phyloP scores from a whole-genome alignment of 2,888 invertebrate species.

The Zeuzera pyrina region DNA sequence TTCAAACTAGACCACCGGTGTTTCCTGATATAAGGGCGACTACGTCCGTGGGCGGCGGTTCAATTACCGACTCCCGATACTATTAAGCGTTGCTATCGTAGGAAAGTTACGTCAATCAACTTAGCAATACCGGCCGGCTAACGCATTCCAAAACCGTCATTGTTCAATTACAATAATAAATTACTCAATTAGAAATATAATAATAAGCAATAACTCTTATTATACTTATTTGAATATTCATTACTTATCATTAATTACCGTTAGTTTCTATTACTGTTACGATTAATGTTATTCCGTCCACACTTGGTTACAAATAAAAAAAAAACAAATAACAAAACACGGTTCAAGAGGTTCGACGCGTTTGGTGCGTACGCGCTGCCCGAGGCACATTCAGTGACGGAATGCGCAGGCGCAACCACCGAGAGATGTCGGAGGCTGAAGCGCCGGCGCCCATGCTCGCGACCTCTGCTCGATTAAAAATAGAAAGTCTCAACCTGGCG shows the following conservation, averaged over 20 bases:
- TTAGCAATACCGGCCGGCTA: slow-evolving; percentile 38
- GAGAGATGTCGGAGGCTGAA: slow-evolving; percentile 45
- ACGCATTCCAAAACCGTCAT: slow-evolving; percentile 57
- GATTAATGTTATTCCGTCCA: no score
- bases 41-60: slow-evolving; percentile 30
- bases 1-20: slow-evolving; percentile 31
- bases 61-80: slow-evolving; percentile 29
- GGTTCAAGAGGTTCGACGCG: slow-evolving; percentile 13
- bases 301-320: slow-evolving; percentile 13
- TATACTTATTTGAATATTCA: no score
- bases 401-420: slow-evolving; percentile 56
- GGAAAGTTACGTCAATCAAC: slow-evolving; percentile 49
- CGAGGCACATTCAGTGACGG: slow-evolving; percentile 58
- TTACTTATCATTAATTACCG: no score
- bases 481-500: slow-evolving; percentile 64
- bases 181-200: no score
- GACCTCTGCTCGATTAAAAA: slow-evolving; percentile 66
- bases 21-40: slow-evolving; percentile 33
- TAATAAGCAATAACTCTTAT: no score
- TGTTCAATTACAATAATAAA: slow-evolving; percentile 33
- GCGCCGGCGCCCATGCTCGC: slow-evolving; percentile 49
- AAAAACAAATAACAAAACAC: slow-evolving; percentile 39
- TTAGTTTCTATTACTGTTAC: no score
- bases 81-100: slow-evolving; percentile 35
- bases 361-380: slow-evolving; percentile 51